Evolutionary conservation across 1,140 invertebrate species (phyloP).

Genomic region (Episyrphus balteatus): DNA sequence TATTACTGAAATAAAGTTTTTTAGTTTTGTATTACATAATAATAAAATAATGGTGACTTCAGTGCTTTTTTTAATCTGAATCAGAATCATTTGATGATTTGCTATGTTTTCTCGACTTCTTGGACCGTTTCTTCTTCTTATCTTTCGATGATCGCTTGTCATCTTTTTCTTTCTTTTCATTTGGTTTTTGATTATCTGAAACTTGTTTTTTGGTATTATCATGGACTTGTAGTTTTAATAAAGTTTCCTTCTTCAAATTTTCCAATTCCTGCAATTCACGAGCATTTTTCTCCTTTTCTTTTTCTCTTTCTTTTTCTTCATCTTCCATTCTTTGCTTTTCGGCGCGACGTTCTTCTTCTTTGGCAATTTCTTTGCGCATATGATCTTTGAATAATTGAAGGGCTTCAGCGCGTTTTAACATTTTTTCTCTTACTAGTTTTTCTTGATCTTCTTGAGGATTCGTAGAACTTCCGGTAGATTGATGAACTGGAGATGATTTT

Average conservation of each 20-base stretch:
- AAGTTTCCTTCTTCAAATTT: slow-evolving; percentile 28
- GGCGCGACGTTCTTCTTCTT: slow-evolving; percentile 36
- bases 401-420: slow-evolving; percentile 38
- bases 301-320: slow-evolving; percentile 18
- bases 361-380: slow-evolving; percentile 42
- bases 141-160: slow-evolving; percentile 21
- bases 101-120: slow-evolving; percentile 38
- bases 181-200: not conserved
- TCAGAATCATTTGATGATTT: slow-evolving; percentile 6
- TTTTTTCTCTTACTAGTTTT: slow-evolving; percentile 32
- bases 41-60: not conserved
- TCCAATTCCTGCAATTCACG: slow-evolving; percentile 29
- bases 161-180: slow-evolving; percentile 2
- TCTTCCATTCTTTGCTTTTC: slow-evolving; percentile 30
- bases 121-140: slow-evolving; percentile 40
- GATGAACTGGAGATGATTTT: slow-evolving; percentile 6
- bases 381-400: slow-evolving; percentile 42
- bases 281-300: slow-evolving; percentile 29
- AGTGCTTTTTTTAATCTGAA: not conserved
- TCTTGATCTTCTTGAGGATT: slow-evolving; percentile 19
- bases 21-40: not conserved
- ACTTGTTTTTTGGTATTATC: slow-evolving; percentile 12
- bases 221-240: slow-evolving; percentile 29
- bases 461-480: not conserved
- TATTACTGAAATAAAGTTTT: too few relatives aligned